Conservation (phyloP, 2,888 invertebrate genomes). For the Drosophila rellima region DNA sequence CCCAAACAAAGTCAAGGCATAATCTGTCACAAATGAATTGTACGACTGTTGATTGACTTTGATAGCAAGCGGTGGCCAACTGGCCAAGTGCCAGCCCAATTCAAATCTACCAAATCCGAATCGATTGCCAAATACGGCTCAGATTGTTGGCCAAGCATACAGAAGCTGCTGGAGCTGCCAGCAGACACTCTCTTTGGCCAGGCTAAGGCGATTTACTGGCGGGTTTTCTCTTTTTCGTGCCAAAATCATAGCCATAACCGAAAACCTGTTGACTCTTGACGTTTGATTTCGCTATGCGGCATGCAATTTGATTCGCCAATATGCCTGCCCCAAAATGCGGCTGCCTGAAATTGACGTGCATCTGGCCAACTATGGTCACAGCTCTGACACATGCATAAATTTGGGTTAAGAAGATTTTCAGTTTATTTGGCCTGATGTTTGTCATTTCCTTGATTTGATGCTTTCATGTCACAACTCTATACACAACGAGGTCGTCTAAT, state of each 20-base stretch:
- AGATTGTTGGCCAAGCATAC: slow-evolving; percentile 46
- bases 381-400: slow-evolving; percentile 68
- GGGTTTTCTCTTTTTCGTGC: slow-evolving; percentile 66
- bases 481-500: slow-evolving; percentile 5
- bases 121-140: slow-evolving; percentile 58
- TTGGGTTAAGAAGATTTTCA: slow-evolving; percentile 77
- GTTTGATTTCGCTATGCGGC: slow-evolving; percentile 30
- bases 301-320: slow-evolving; percentile 63
- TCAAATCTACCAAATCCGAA: slow-evolving; percentile 54
- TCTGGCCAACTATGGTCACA: slow-evolving; percentile 65
- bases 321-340: slow-evolving; percentile 50
- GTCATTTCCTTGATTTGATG: slow-evolving; percentile 72
- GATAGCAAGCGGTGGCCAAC: slow-evolving; percentile 62
- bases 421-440: slow-evolving; percentile 72
- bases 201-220: slow-evolving; percentile 34
- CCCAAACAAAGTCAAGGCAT: slow-evolving; percentile 70
- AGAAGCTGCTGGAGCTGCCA: background rate
- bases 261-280: slow-evolving; percentile 23
- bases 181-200: slow-evolving; percentile 26
- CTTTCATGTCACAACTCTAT: slow-evolving; percentile 31
- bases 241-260: slow-evolving; percentile 32
- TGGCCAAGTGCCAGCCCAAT: slow-evolving; percentile 59
- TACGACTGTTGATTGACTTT: slow-evolving; percentile 67
- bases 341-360: slow-evolving; percentile 54
- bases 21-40: slow-evolving; percentile 80